Conservation (phyloP, 64 coral and sea anemone genomes). For the Porites lutea region DNA sequence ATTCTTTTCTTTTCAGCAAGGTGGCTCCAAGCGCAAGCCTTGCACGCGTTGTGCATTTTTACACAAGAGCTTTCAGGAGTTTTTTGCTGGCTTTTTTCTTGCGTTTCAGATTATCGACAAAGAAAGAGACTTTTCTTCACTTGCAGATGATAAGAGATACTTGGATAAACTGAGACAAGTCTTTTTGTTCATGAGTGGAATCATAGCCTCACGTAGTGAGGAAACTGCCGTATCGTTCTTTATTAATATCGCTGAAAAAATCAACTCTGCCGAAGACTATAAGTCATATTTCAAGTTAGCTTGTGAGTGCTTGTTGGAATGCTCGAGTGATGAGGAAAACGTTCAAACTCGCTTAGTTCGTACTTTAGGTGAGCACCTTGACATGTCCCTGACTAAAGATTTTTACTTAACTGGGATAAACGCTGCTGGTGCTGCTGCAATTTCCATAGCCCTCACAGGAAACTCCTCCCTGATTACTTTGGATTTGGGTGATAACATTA, state of each 20-base stretch:
- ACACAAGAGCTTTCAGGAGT: conserved; percentile 49
- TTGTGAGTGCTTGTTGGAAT: not conserved
- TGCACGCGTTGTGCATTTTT: not conserved
- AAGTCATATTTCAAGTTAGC: not conserved
- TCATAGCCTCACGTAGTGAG: not conserved
- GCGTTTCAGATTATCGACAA: not conserved
- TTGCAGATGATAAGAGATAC: not conserved
- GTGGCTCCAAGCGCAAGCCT: not conserved
- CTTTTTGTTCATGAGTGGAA: conserved; percentile 13
- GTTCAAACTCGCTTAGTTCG: not conserved
- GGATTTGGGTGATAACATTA: not conserved
- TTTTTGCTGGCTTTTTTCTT: conserved; percentile 33
- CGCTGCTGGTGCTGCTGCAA: not conserved
- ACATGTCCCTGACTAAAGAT: not conserved
- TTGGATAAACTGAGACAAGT: not conserved
- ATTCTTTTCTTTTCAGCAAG: not conserved
- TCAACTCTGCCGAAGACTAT: not conserved
- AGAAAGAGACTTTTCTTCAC: not conserved
- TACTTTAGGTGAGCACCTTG: not conserved
- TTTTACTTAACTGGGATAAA: too few relatives aligned
- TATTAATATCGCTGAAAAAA: not conserved
- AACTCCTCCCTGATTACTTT: not conserved
- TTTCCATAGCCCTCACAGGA: not conserved
- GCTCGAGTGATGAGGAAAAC: too few relatives aligned
- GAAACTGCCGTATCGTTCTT: not conserved